Evolutionary conservation across 2,888 invertebrate genomes (phyloP).

Genomic region (Tuberolachnus salignus): DNA sequence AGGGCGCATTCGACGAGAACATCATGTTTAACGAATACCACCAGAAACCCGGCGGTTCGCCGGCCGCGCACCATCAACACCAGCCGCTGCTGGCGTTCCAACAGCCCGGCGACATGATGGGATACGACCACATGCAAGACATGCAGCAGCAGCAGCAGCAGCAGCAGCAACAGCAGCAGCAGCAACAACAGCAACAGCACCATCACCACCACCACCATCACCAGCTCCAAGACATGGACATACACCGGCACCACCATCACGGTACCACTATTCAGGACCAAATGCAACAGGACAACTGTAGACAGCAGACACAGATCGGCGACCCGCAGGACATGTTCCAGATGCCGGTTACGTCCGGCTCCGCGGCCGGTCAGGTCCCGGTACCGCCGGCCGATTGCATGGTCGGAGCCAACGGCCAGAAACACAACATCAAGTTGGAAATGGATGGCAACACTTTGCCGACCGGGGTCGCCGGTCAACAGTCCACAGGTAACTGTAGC

Average conservation of each 20-base stretch:
- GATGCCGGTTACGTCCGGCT: constrained; percentile 43
- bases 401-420: constrained; percentile 10
- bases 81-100: constrained; percentile 36
- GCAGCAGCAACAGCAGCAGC: constrained; percentile 40
- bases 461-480: constrained; percentile 1
- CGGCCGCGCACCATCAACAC: constrained; percentile 28
- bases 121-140: constrained; percentile 45
- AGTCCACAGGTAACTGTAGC: constrained; percentile 9
- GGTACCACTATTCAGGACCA: not conserved
- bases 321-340: constrained; percentile 48
- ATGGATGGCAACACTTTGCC: constrained; percentile 26
- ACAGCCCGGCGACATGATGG: constrained; percentile 48
- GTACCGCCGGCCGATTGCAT: constrained; percentile 9
- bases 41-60: constrained; percentile 32
- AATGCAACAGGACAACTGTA: constrained; percentile 17
- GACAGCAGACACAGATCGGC: constrained; percentile 39
- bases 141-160: constrained; percentile 43
- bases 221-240: constrained; percentile 46
- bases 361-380: not conserved
- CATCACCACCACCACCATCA: constrained; percentile 44
- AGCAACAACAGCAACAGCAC: constrained; percentile 42
- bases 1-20: constrained; percentile 45
- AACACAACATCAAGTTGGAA: constrained; percentile 49
- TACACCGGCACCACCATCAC: constrained; percentile 39
- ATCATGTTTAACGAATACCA: constrained; percentile 53